A percentile compares a stretch with the other conserved stretches of the same genome.
phyloP scores from a whole-genome alignment of 2,797 vertebrate genomes.

The Hippocampus kuda region DNA sequence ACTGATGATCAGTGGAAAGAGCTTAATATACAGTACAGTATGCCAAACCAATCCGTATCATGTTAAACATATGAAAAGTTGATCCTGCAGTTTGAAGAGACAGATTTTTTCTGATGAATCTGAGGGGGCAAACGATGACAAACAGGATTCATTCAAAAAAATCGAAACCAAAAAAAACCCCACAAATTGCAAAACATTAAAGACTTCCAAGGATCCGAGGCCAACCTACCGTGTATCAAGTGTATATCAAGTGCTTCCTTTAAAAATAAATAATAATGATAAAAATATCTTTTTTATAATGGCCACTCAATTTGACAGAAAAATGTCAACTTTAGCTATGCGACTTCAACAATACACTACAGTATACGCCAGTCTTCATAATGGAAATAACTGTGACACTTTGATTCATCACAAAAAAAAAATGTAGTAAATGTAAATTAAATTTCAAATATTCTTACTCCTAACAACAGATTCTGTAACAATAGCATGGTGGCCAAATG shows the following conservation, averaged over 20 bases:
- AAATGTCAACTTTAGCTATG: neutral
- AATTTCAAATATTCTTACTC: neutral
- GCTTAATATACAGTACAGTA: no score
- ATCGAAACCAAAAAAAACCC: neutral
- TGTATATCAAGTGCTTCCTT: neutral
- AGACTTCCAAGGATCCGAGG: neutral
- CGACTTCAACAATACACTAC: neutral
- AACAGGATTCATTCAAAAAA: neutral
- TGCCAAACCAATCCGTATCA: neutral
- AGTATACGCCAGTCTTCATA: neutral
- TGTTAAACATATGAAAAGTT: neutral
- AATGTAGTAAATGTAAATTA: no score
- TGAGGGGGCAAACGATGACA: neutral
- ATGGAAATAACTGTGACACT: neutral
- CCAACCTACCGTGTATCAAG: neutral
- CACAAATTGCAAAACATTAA: neutral
- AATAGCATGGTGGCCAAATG: neutral
- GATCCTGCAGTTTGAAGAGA: neutral
- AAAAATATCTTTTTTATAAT: neutral
- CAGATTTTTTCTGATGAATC: neutral
- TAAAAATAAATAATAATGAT: neutral
- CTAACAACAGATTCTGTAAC: neutral
- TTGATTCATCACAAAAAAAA: no score
- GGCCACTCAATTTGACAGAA: no score
- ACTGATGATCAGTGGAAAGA: neutral